Base-by-base conservation (phyloP, 2,797 vertebrate species). In the Furcifer pardalis region DNA sequence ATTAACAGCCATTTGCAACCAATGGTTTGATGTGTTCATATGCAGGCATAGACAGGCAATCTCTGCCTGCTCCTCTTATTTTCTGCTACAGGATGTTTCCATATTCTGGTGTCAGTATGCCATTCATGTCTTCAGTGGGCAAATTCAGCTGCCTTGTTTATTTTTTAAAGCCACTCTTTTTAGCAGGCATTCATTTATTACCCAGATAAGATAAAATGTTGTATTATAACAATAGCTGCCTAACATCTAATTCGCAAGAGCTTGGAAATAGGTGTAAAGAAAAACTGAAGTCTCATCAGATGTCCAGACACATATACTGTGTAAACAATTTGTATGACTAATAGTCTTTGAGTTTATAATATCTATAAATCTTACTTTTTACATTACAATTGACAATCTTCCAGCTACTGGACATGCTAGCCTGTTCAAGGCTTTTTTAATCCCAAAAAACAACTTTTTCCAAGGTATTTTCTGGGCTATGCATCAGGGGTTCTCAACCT, bases 11-110 rank as follows among this genome's bases (percentile, higher is more conserved):
- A 73, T 74, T 79, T 81, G 84, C 79, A 59, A 52, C 84, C 87
- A 68, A 85, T 90, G 81, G 30, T 23, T 87, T 92, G 79, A 75
- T 90, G 1, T 78, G 69, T 91, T 85, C 56, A 85, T 89, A 42
- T 73, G 84, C 52, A 27, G 59, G 27, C 56, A 85, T 89, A 42
- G 72, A 84, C 52, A 27, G 59, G 27, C 86, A 73, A 32, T 84
- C 86, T 92, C 25, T 37, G 68, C 74, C 59, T 75, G 46, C 65
- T 52, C 6, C 40, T 87, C 40, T 62, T 17, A 59, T 87, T 83
- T 93, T 84, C n/a, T 79, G 91, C 65, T 68, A 44, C 74, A 78
- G 32, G 88, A 4, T 27, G 0, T 0, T 86, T 88, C 74, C 72
- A 1, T 1, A 6, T 52, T 91, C 73, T 75, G 2, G 0, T 77